phyloP scores from a whole-genome alignment of 2,797 vertebrate species.

The Poeciliopsis paucimaculata region DNA sequence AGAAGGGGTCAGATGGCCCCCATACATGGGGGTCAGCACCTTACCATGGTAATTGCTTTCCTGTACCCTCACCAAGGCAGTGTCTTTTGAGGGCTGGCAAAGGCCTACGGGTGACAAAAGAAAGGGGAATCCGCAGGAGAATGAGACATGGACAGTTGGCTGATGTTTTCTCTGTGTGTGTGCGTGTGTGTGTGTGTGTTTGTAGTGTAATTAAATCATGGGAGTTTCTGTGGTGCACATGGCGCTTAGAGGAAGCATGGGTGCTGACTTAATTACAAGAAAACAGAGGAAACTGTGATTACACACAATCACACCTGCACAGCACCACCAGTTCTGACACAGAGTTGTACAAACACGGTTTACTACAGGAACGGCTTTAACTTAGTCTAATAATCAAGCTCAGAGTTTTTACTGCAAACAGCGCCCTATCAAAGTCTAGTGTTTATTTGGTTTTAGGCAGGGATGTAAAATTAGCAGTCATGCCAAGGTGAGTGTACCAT shows the following conservation, averaged over 20 bases:
- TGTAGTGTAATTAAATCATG: constrained; percentile 66
- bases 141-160: constrained; percentile 36
- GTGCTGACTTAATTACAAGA: constrained; percentile 65
- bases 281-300: constrained; percentile 65
- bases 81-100: constrained; percentile 41
- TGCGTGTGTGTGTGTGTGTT: constrained; percentile 21
- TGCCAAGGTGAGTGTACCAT: background rate
- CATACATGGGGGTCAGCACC: constrained; percentile 50
- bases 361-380: constrained; percentile 38
- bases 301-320: constrained; percentile 59
- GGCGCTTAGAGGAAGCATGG: constrained; percentile 25
- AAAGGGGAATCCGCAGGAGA: constrained; percentile 38
- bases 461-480: background rate
- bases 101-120: constrained; percentile 47
- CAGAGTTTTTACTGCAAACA: constrained; percentile 11
- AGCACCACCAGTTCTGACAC: constrained; percentile 17
- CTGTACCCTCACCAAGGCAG: constrained; percentile 29
- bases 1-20: constrained; percentile 44
- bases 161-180: constrained; percentile 6
- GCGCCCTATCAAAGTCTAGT: constrained; percentile 3
- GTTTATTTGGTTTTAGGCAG: too few relatives aligned
- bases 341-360: constrained; percentile 48
- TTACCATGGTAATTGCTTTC: constrained; percentile 26
- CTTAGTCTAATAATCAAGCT: constrained; percentile 29
- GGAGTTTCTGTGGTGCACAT: constrained; percentile 49